phyloP scores from a whole-genome alignment of 2,113 vertebrate species.

The Sinocyclocheilus anophthalmus region DNA sequence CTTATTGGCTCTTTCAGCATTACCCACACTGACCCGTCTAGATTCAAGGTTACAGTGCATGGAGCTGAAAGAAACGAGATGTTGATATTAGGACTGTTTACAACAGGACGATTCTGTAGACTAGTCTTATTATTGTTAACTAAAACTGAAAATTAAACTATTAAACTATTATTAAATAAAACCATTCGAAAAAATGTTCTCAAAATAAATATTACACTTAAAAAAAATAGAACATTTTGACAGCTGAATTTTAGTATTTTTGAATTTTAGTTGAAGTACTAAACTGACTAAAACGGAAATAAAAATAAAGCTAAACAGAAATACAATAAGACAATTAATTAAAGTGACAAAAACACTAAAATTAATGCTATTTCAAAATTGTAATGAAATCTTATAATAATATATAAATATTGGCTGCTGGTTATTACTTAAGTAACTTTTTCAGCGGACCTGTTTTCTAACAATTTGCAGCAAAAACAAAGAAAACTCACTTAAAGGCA shows the following conservation, averaged over 20 bases:
- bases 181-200: too few species aligned
- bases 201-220: too few species aligned
- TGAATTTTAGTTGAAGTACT: too few species aligned
- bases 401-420: background rate
- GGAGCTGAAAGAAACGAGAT: conserved; percentile 71
- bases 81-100: background rate
- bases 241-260: too few species aligned
- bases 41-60: conserved; percentile 91
- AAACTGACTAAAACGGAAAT: too few species aligned
- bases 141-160: background rate
- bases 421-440: background rate
- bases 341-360: background rate
- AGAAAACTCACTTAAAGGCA: conserved; percentile 83
- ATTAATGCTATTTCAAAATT: background rate
- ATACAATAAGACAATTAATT: too few species aligned
- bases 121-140: background rate
- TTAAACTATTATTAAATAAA: background rate
- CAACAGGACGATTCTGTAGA: background rate
- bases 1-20: conserved; percentile 79
- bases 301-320: too few species aligned
- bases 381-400: background rate
- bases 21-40: conserved; percentile 92
- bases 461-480: background rate
- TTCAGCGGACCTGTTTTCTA: background rate
- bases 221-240: too few species aligned